Conservation (phyloP, 2,797 vertebrate genomes). For the Xenops minutus region DNA sequence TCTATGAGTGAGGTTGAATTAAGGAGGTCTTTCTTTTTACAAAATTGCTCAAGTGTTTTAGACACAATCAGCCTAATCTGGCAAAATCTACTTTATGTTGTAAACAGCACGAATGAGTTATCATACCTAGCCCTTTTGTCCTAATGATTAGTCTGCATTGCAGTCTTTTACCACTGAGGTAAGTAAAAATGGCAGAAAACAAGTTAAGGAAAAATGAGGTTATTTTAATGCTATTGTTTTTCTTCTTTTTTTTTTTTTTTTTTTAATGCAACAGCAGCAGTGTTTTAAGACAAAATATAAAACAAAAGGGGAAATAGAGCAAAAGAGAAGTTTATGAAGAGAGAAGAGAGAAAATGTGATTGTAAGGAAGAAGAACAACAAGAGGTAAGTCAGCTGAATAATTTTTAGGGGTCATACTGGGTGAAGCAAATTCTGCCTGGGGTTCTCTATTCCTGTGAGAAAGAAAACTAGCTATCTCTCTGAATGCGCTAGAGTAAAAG, state of each 20-base stretch:
- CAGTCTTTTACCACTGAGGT: background rate
- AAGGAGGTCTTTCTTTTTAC: background rate
- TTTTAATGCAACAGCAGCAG: background rate
- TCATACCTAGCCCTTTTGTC: background rate
- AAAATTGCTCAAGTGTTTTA: background rate
- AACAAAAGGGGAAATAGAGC: background rate
- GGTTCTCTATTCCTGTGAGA: background rate
- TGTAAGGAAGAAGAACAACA: background rate
- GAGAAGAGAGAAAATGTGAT: background rate
- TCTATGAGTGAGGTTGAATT: background rate
- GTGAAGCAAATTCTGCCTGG: background rate
- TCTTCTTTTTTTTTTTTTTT: no score
- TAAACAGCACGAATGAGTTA: background rate
- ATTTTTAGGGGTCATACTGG: background rate
- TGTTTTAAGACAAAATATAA: background rate
- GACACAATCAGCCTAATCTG: background rate
- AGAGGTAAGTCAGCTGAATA: background rate
- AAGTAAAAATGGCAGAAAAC: background rate
- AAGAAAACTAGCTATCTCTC: background rate
- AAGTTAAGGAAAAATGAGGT: background rate
- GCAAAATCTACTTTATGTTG: background rate
- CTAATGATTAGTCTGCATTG: background rate
- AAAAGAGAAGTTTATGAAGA: background rate
- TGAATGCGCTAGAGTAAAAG: background rate
- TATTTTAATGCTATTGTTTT: background rate